These are phyloP conservation scores for Arctia plantaginis DNA, from an alignment of 2,888 invertebrate species.

Conservation along the genomic window DNA sequence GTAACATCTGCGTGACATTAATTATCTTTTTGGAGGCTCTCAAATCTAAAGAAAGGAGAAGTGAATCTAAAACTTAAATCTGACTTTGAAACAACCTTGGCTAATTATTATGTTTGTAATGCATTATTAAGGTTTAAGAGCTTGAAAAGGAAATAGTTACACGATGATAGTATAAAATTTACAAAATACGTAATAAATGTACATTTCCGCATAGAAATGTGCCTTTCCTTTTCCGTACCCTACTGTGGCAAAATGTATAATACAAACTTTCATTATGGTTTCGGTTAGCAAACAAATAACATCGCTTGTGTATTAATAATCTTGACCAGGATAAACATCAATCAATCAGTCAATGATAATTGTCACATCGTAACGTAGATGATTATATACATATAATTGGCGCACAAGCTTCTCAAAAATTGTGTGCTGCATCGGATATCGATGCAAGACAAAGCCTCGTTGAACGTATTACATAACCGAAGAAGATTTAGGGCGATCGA, in stretches of 20 bases:
- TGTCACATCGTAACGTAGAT: background rate
- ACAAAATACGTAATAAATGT: background rate
- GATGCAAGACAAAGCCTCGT: constrained; percentile 26
- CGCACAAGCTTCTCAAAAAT: background rate
- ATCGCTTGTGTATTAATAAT: too few species aligned
- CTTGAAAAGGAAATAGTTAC: background rate
- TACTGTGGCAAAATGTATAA: too few species aligned
- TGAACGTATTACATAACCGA: constrained; percentile 38
- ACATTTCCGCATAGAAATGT: too few species aligned
- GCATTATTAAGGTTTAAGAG: background rate
- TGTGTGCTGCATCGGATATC: constrained; percentile 6
- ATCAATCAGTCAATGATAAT: background rate
- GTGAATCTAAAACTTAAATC: background rate
- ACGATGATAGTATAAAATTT: too few species aligned
- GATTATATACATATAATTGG: too few species aligned
- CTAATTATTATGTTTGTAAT: background rate
- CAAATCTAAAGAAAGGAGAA: background rate
- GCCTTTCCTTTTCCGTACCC: too few species aligned
- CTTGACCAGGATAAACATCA: background rate
- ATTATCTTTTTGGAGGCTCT: background rate
- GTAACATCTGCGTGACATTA: background rate
- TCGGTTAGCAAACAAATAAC: too few species aligned
- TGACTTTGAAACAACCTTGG: background rate
- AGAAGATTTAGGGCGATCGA: constrained; percentile 44
- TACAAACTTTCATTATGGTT: too few species aligned